Conservation (phyloP, 2,797 vertebrate species). For the Parotocinclus haroldoi region DNA sequence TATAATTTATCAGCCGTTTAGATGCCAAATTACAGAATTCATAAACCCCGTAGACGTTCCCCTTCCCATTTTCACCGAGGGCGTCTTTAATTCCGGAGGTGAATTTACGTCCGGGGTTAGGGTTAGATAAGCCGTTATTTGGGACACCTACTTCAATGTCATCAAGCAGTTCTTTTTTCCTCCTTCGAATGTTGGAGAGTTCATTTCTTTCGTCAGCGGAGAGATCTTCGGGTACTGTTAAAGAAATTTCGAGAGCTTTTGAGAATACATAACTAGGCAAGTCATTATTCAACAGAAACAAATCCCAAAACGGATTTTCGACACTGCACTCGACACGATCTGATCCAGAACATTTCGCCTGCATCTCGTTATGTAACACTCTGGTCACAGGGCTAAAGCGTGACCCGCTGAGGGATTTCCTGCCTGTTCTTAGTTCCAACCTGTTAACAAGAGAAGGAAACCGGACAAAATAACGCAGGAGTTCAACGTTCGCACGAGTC, state of each 20-base stretch:
- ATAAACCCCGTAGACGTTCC: too few species aligned
- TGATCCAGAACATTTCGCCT: background rate
- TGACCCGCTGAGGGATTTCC: constrained; percentile 33
- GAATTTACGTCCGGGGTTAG: background rate
- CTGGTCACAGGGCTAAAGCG: constrained; percentile 25
- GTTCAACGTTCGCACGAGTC: constrained; percentile 23
- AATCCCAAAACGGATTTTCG: too few species aligned
- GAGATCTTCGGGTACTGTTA: constrained; percentile 86
- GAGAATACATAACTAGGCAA: background rate
- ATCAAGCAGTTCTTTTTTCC: constrained; percentile 94
- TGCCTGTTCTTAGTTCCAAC: constrained; percentile 21
- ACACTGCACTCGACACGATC: too few species aligned
- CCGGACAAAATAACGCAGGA: constrained; percentile 37
- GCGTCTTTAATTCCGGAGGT: too few species aligned
- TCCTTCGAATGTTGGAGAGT: constrained; percentile 89
- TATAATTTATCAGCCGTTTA: too few species aligned
- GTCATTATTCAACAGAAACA: too few species aligned
- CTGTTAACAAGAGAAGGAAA: constrained; percentile 40
- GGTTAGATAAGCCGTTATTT: background rate
- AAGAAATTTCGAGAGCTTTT: constrained; percentile 5
- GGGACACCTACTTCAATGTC: constrained; percentile 86
- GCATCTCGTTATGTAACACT: constrained; percentile 25
- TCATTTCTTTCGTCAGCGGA: constrained; percentile 91
- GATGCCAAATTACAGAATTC: too few species aligned
- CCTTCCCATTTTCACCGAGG: too few species aligned